Conservation (phyloP, 2,797 vertebrate species). For the Menidia menidia region DNA sequence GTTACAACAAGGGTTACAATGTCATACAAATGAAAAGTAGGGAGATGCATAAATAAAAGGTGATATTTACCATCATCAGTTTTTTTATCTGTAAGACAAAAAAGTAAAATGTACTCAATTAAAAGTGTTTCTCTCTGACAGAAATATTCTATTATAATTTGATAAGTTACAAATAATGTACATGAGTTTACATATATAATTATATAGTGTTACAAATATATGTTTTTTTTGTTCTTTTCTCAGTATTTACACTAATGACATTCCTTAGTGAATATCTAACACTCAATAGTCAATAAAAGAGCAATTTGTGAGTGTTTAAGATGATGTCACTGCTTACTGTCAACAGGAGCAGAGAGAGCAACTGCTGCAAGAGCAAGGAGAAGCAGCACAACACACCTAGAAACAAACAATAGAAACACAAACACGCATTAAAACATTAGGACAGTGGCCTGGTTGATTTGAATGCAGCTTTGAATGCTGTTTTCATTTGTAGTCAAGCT, state of each 20-base stretch:
- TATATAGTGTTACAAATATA: no score
- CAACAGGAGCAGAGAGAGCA: constrained; percentile 46
- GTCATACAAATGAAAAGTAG: no score
- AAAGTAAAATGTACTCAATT: not conserved
- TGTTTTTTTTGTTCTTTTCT: not conserved
- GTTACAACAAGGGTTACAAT: not conserved
- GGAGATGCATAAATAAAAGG: not conserved
- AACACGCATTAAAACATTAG: not conserved
- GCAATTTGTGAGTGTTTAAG: not conserved
- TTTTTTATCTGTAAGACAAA: constrained; percentile 13
- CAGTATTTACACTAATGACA: not conserved
- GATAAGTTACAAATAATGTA: not conserved
- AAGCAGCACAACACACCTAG: constrained; percentile 58
- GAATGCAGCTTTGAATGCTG: constrained; percentile 33
- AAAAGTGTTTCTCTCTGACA: no score
- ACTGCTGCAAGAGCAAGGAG: constrained; percentile 38
- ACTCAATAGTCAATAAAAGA: not conserved
- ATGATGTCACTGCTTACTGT: constrained; percentile 46
- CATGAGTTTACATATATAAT: not conserved
- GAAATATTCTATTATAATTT: not conserved
- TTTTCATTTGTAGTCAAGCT: not conserved
- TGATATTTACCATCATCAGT: constrained; percentile 31
- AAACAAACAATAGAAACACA: constrained; percentile 31
- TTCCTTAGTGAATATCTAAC: not conserved
- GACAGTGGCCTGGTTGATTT: constrained; percentile 15